These are phyloP conservation scores for Caloenas nicobarica DNA, from an alignment of 2,113 vertebrate species.

Conservation along the genomic window DNA sequence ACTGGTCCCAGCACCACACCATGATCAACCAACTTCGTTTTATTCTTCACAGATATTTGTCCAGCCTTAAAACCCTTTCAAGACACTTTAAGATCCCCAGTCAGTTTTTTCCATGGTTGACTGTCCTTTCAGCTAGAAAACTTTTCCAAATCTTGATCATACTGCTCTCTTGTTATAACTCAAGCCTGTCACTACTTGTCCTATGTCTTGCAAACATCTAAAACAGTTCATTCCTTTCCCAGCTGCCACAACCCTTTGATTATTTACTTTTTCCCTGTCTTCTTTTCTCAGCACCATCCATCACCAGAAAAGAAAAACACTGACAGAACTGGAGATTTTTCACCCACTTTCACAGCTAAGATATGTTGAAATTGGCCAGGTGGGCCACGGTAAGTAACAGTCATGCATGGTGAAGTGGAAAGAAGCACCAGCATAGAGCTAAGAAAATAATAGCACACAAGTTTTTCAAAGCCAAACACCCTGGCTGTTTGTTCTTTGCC, in stretches of 20 bases:
- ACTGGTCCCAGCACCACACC: background rate
- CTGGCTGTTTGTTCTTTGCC: background rate
- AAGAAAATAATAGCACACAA: background rate
- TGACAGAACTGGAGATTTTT: background rate
- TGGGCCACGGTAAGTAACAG: rapidly evolving
- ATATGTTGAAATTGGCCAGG: background rate
- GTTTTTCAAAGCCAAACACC: background rate
- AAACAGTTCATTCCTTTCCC: background rate
- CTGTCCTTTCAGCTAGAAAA: background rate
- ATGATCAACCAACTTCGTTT: background rate
- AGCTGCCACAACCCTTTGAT: background rate
- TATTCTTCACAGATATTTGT: background rate
- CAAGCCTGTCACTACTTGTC: background rate
- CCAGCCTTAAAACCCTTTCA: background rate
- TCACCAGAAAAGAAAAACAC: background rate
- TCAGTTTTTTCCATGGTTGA: background rate
- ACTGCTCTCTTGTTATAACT: background rate
- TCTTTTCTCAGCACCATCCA: background rate
- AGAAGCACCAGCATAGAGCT: background rate
- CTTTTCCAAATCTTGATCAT: background rate
- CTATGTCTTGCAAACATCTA: background rate
- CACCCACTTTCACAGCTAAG: background rate
- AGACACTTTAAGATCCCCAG: background rate
- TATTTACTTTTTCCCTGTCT: background rate
- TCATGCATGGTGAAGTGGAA: background rate